Evolutionary conservation across 2,888 invertebrate genomes (phyloP).

Genomic region (Axea sp.): DNA sequence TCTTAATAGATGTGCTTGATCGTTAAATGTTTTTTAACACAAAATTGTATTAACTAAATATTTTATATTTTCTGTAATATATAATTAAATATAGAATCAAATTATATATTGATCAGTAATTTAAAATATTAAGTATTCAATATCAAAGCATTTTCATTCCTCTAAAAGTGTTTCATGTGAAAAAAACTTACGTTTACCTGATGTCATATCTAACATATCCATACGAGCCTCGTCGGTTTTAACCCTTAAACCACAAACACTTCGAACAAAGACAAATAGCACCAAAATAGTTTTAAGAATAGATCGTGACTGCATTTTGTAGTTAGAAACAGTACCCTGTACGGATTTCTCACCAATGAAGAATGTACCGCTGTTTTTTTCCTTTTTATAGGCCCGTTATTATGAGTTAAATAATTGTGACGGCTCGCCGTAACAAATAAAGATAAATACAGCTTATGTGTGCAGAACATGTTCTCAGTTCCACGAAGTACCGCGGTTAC

Average conservation of each 20-base stretch:
- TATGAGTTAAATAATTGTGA: slow-evolving; percentile 62
- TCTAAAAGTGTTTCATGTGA: too few relatives aligned
- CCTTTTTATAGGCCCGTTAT: slow-evolving; percentile 61
- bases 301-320: slow-evolving; percentile 45
- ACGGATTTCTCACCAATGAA: slow-evolving; percentile 42
- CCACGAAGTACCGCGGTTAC: slow-evolving; percentile 32
- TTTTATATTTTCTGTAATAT: too few relatives aligned
- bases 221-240: slow-evolving; percentile 42
- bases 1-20: too few relatives aligned
- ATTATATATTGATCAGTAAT: too few relatives aligned
- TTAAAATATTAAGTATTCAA: too few relatives aligned
- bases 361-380: slow-evolving; percentile 38
- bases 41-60: too few relatives aligned
- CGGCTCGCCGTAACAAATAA: slow-evolving; percentile 67
- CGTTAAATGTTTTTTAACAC: too few relatives aligned
- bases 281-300: slow-evolving; percentile 50
- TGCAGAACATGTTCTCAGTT: slow-evolving; percentile 44
- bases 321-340: slow-evolving; percentile 8
- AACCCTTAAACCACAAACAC: slow-evolving; percentile 52
- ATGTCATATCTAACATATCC: slow-evolving; percentile 59
- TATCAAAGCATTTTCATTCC: too few relatives aligned
- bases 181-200: slow-evolving; percentile 68
- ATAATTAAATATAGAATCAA: too few relatives aligned
- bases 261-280: slow-evolving; percentile 47
- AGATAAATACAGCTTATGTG: slow-evolving; percentile 64